phyloP scores from a whole-genome alignment of 2,797 vertebrate species.

The Poeciliopsis infans region DNA sequence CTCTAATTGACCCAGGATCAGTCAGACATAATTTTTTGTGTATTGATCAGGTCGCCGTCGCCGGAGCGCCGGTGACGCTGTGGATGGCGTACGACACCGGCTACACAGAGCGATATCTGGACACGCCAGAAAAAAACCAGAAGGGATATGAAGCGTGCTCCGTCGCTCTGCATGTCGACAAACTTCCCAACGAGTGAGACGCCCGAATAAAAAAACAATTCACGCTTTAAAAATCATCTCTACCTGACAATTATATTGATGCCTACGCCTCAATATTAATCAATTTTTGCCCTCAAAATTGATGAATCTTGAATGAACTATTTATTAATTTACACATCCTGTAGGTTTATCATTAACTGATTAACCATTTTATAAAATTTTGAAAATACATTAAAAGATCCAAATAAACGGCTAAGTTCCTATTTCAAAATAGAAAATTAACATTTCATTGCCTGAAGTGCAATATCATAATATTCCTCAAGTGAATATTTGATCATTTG shows the following conservation, averaged over 20 bases:
- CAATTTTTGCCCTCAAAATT: neutral
- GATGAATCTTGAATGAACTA: neutral
- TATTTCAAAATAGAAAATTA: too few species aligned
- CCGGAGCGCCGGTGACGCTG: slow-evolving; percentile 93
- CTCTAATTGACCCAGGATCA: neutral
- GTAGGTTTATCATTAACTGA: neutral
- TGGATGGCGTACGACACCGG: slow-evolving; percentile 98
- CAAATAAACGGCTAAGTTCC: too few species aligned
- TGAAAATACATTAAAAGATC: neutral
- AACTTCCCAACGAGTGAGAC: slow-evolving; percentile 91
- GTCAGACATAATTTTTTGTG: neutral
- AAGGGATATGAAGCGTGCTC: slow-evolving; percentile 94
- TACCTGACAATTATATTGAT: neutral
- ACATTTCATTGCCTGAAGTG: too few species aligned
- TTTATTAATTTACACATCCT: neutral
- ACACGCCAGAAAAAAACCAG: slow-evolving; percentile 92
- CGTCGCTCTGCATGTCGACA: slow-evolving; percentile 93
- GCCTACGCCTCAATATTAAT: neutral
- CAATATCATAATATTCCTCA: too few species aligned
- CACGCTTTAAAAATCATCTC: neutral
- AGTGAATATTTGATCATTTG: too few species aligned
- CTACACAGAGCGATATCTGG: slow-evolving; percentile 96
- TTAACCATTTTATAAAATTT: neutral
- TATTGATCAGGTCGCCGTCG: slow-evolving; percentile 87
- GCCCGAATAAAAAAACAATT: neutral